Conservation (phyloP, 2,888 invertebrate genomes). For the Prenolepis imparis region DNA sequence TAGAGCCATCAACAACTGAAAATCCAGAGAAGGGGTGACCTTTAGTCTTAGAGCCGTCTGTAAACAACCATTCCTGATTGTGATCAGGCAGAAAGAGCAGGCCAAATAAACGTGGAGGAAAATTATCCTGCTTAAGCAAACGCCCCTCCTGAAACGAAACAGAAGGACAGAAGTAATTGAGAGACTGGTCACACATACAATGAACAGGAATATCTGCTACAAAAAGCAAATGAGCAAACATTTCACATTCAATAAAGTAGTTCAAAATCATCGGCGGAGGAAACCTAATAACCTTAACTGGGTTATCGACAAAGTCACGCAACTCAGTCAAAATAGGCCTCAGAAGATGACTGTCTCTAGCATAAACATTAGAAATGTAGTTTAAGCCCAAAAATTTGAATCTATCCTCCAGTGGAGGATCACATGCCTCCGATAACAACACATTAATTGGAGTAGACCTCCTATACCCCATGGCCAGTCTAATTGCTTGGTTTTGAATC, state of each 20-base stretch:
- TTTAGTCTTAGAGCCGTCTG: neutral
- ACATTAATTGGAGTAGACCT: slow-evolving; percentile 1
- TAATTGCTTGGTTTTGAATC: neutral
- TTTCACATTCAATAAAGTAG: no score
- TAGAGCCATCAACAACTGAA: no score
- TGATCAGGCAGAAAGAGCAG: neutral
- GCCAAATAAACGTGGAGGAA: neutral
- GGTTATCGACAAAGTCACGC: no score
- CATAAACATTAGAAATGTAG: no score
- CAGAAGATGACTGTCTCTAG: no score
- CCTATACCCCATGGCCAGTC: neutral
- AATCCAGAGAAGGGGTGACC: neutral
- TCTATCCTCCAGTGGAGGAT: neutral
- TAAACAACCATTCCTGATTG: neutral
- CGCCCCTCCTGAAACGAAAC: neutral
- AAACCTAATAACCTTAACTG: no score
- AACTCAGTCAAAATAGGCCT: no score
- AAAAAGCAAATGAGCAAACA: no score
- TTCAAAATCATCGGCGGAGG: no score
- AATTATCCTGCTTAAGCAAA: neutral
- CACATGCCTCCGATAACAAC: neutral
- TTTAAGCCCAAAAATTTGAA: neutral
- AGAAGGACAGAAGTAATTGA: no score
- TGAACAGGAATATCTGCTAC: no score
- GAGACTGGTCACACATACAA: no score